Evolutionary conservation across 1,140 invertebrate species (phyloP), one percentile per base, ranked within the genome.

Genomic region (Camponotus pennsylvanicus): DNA sequence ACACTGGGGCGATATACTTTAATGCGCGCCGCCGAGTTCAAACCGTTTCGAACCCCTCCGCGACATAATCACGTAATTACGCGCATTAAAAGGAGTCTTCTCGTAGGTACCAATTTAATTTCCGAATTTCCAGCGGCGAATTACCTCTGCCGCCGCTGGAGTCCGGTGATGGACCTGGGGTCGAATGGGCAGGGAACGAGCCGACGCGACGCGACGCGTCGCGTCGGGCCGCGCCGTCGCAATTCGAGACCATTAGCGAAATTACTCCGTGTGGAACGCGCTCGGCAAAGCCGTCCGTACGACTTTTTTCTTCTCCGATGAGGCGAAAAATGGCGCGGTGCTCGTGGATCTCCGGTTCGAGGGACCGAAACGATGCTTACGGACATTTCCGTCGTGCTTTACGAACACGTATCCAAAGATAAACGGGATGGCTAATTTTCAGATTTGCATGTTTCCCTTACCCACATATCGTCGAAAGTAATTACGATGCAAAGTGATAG

Each of bases 201-300:
- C 82, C 42, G 69, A 83, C 79, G 71, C 85, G 57, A 59, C 83
- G n/a, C 64, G 70, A 3, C 37, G 37, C 63, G 59, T 8, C 61
- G 66, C 83, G 40, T 8, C 83, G 21, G 8, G 7, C 77, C 77
- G 34, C 85, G 88, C 71, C 88, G 87, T 91, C 88, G 92, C 92
- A 92, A 93, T 93, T 93, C 92, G 92, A 90, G 88, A 85, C 93
- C 93, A 93, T 93, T 93, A 93, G 92, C 92, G 89, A 93, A 93
- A 93, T 93, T 93, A 92, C 93, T 93, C 90, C 69, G 88, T 89
- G 86, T 84, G 91, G 88, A 92, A 49, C 87, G 80, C 89, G 85
- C 76, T 70, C 66, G 75, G 61, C 57, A 55, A 55, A 63, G 34
- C 6, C 69, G 40, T 21, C 89, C 52, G 52, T 57, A 21, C 79